Evolutionary conservation across 1,140 invertebrate genomes (phyloP).

Genomic region (Cepaea nemoralis): DNA sequence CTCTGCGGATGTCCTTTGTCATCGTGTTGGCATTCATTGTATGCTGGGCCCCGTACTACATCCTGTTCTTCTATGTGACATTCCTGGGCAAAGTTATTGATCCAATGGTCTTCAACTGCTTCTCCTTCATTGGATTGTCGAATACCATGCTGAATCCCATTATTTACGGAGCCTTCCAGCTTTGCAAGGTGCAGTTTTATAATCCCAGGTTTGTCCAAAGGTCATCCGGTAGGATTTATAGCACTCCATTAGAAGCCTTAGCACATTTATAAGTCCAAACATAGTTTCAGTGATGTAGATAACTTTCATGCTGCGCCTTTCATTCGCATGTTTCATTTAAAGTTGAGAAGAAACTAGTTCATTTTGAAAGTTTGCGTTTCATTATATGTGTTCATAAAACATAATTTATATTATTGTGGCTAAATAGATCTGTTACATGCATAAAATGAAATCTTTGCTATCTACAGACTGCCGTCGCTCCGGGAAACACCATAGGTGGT

Average conservation of each 20-base stretch:
- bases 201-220: constrained; percentile 66
- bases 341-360: too few relatives aligned
- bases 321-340: too few relatives aligned
- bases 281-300: too few relatives aligned
- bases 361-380: too few relatives aligned
- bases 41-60: constrained; percentile 78
- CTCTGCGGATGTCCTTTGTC: constrained; percentile 84
- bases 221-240: constrained; percentile 3
- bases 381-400: too few relatives aligned
- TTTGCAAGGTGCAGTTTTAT: constrained; percentile 66
- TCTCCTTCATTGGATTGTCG: constrained; percentile 79
- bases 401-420: too few relatives aligned
- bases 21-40: constrained; percentile 77
- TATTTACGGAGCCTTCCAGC: constrained; percentile 88
- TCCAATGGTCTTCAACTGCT: constrained; percentile 75
- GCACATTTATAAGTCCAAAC: background rate
- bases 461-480: too few relatives aligned
- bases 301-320: too few relatives aligned
- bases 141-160: constrained; percentile 89
- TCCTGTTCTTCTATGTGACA: constrained; percentile 78
- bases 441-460: too few relatives aligned
- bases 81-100: constrained; percentile 77
- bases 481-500: too few relatives aligned
- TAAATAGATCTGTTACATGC: too few relatives aligned
- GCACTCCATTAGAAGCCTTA: background rate